phyloP scores from a whole-genome alignment of 2,797 vertebrate species.

The Argya squamiceps region DNA sequence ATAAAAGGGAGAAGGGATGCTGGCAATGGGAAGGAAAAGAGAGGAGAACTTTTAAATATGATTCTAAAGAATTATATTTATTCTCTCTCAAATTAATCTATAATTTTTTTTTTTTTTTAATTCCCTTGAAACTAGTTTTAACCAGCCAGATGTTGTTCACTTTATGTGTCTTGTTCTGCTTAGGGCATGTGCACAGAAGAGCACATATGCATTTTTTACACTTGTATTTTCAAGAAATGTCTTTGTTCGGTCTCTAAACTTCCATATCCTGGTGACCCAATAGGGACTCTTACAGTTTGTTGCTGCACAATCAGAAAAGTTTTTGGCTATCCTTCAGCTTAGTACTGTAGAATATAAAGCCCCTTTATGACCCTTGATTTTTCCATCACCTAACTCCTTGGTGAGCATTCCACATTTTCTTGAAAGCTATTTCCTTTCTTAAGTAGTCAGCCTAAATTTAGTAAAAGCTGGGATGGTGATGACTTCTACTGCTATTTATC shows the following conservation, averaged over 20 bases:
- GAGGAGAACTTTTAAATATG: neutral
- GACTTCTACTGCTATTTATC: constrained; percentile 30
- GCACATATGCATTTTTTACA: neutral
- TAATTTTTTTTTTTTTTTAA: neutral
- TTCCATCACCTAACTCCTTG: constrained; percentile 53
- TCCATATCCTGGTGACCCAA: neutral
- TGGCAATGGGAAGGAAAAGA: neutral
- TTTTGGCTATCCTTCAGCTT: constrained; percentile 1
- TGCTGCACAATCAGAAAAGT: neutral
- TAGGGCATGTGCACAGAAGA: fast-evolving
- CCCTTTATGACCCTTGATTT: constrained; percentile 27
- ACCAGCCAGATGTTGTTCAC: neutral
- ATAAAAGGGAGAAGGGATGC: neutral
- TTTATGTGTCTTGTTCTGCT: neutral
- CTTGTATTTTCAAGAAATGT: neutral
- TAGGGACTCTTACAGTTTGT: neutral
- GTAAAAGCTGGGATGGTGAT: constrained; percentile 16
- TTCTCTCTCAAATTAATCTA: neutral
- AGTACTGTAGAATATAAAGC: constrained; percentile 38
- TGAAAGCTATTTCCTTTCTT: constrained; percentile 64
- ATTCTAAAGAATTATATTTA: neutral
- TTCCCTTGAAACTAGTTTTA: neutral
- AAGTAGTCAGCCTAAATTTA: constrained; percentile 60
- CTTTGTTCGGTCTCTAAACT: neutral
- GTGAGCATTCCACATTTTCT: constrained; percentile 40